Percentiles rank a stretch among this genome's conserved stretches.
phyloP scores from a whole-genome alignment of 2,113 vertebrate genomes.

The Delphinus delphis region DNA sequence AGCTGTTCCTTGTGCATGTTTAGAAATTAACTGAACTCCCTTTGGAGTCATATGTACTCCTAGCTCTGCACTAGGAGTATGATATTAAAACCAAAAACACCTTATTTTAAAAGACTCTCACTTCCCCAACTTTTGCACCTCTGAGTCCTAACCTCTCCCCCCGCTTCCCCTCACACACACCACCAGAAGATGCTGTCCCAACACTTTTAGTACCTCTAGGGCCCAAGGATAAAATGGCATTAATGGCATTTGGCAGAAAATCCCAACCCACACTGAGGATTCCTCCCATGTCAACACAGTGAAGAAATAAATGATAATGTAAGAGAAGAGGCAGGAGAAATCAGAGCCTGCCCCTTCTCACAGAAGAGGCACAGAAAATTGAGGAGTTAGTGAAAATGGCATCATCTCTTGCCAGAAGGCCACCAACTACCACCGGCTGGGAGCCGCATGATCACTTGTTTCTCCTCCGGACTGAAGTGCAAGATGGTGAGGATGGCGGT shows the following conservation, averaged over 20 bases:
- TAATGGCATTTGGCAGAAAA: conserved; percentile 65
- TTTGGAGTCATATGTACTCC: conserved; percentile 46
- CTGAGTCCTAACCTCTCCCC: background rate
- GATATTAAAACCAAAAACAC: conserved; percentile 1
- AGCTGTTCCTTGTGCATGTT: background rate
- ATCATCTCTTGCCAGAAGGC: conserved; percentile 87
- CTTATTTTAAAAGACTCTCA: conserved; percentile 37
- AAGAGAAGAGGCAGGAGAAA: conserved; percentile 25
- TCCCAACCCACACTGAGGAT: conserved; percentile 17
- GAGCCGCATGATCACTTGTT: conserved; percentile 84
- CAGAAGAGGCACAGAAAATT: conserved; percentile 44
- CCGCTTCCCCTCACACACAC: background rate
- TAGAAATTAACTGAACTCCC: conserved; percentile 37
- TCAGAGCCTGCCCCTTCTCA: conserved; percentile 5
- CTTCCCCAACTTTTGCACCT: background rate
- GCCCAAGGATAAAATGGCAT: conserved; percentile 18
- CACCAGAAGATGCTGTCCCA: background rate
- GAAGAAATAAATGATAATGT: background rate
- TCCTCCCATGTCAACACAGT: conserved; percentile 41
- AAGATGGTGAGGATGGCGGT: conserved; percentile 93
- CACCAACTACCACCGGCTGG: conserved; percentile 90
- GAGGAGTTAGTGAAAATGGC: background rate
- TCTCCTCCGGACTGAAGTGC: conserved; percentile 96
- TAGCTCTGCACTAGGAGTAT: background rate
- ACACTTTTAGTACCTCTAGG: background rate